Evolutionary conservation across 2,888 invertebrate genomes (phyloP), one percentile per base, ranked within the genome.

Genomic region (Drosophila greeni): DNA sequence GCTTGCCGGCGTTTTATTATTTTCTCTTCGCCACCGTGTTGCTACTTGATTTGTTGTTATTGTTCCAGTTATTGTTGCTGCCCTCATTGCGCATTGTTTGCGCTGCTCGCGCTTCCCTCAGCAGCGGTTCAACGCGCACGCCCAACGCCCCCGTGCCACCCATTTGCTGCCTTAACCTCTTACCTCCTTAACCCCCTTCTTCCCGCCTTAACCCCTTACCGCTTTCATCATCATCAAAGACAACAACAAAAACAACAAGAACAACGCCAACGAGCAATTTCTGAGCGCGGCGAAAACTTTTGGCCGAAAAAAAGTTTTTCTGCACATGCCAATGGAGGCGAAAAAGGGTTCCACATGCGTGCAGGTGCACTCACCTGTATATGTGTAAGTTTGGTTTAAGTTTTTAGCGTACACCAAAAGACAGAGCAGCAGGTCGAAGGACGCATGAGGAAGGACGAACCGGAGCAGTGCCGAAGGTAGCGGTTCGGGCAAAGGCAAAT

Each of bases 321-420:
- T 49, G 47, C 83, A 78, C 85, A 84, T 84, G 83, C 74, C 81
- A 84, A 70, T 53, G 53, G 61, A 71, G 61, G 70, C 70, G 70
- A 71, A 67, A 67, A 84, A 78, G 78, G 83, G 78, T 84, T 78
- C 81, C 78, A 72, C 73, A 85, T 81, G 85, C 85, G 79, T 85
- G 78, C 82, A 78, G 78, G 75, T 79, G 77, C 83, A 84, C 72
- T 68, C 71, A 64, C 37, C 47, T 62, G 55, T 66, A 57, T 60
- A 54, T 57, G 45, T 62, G 56, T 61, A 79, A 84, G 84, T 85
- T 84, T 80, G 79, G 80, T 79, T 84, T 82, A 84, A 80, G 85
- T 81, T 84, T 67, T 81, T 85, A 80, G 82, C 84, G 84, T 80
- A 77, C 65, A 82, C 47, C 43, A 45, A 37, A 64, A 60, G 64